Base-by-base conservation (phyloP, 2,113 vertebrate genomes). In the Sturnus vulgaris region DNA sequence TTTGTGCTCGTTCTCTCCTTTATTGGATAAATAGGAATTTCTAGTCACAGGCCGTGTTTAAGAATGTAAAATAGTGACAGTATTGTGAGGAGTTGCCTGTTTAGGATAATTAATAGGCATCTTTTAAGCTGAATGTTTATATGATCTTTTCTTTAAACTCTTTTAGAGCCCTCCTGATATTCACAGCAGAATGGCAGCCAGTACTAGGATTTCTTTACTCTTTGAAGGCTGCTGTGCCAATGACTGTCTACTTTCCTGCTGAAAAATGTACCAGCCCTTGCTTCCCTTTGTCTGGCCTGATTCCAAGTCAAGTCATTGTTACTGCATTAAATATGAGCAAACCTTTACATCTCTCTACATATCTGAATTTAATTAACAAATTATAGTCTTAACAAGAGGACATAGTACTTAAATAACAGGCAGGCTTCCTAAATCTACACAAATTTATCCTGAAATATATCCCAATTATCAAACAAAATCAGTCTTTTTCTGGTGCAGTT, bases 201-300 rank as follows among this genome's bases (percentile, higher is more conserved):
- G 52, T 40, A 19, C 82, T 79, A 56, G 65, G 47, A 63, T 90
- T 92, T 88, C 88, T 75, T 60, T 75, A 24, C 28, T 55, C 66
- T 81, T 81, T 84, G 81, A 87, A 86, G 52, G 49, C 84, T 81
- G 53, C 82, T 88, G 28, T 86, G 77, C 66, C 35, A 42, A 39
- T 91, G 61, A 30, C 56, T 70, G 4, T 86, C 73, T 82, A 0
- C 35, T 75, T 50, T 52, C 44, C 82, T 88, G 46, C 70, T 95
- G 70, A 70, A 79, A 89, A 82, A 71, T 65, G 31, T 64, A 84
- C 40, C 40, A n/a, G 28, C 84, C 71, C 50, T 6, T 86, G 35
- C 83, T 94, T 94, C 61, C 46, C 72, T 85, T 95, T 94, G 82
- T 92, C 63, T 92, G 77, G 85, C 75, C 59, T 86, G 59, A 59